These are phyloP conservation scores for Microchrysa polita DNA, from an alignment of 2,888 invertebrate genomes.

Conservation along the genomic window DNA sequence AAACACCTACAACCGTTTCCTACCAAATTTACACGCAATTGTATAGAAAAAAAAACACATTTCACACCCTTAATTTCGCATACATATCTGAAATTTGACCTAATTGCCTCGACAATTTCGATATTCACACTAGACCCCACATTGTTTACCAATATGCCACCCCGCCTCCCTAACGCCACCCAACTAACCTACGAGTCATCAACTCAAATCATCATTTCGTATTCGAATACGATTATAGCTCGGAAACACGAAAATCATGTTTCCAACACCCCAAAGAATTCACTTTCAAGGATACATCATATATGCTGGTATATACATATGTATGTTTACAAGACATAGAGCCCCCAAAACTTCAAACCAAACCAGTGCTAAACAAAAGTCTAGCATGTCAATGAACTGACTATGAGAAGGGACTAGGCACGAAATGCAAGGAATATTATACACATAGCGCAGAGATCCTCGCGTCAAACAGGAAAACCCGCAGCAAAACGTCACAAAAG, in stretches of 20 bases:
- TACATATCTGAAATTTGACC: conserved; percentile 8
- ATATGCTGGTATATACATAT: too few species aligned
- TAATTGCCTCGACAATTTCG: background rate
- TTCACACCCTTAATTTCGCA: conserved; percentile 24
- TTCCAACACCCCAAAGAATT: background rate
- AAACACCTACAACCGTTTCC: too few species aligned
- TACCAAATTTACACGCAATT: too few species aligned
- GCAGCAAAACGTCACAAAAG: background rate
- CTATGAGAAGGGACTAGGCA: background rate
- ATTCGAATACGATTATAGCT: conserved; percentile 25
- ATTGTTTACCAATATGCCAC: conserved; percentile 4
- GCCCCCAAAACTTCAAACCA: too few species aligned
- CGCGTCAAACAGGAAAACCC: conserved; percentile 10
- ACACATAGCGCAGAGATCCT: too few species aligned
- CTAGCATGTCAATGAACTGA: conserved; percentile 5
- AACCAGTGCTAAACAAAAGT: too few species aligned
- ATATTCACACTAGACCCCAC: background rate
- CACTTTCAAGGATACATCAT: background rate
- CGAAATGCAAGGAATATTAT: too few species aligned
- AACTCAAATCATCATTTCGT: conserved; percentile 37
- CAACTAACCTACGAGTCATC: background rate
- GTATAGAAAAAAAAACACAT: background rate
- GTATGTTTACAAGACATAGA: too few species aligned
- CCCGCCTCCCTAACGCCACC: background rate
- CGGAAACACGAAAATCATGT: conserved; percentile 22